Base-by-base conservation (phyloP, 2,888 invertebrate species). In the Sinotaia quadrata region DNA sequence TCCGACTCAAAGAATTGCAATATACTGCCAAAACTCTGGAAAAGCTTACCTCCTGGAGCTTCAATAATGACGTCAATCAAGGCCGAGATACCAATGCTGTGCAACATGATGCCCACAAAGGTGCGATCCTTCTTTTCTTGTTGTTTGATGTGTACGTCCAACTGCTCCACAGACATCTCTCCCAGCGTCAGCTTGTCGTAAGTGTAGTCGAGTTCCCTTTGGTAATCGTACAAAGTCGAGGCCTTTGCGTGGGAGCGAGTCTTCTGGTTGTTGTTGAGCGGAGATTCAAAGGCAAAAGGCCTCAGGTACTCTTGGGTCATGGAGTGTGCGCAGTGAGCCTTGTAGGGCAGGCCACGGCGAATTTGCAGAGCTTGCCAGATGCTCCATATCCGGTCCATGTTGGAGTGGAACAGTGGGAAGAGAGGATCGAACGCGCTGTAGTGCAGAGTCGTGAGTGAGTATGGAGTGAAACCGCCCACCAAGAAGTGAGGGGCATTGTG, bases 251-350 rank as follows among this genome's bases (percentile, higher is more conserved):
- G 68, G 21, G 8, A 10, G 41, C 52, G 56, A 2, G 74, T 77
- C 54, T 69, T 73, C 24, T 63, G 54, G 60, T 77, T 68, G 61
- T 72, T 70, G 69, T 77, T 75, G 41, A 67, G 66, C 1, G 75
- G 75, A 72, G 59, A 57, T 33, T 57, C 37, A 51, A 77, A 74
- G 7, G 69, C 69, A 57, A 77, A 75, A 21, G 77, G 76, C 44
- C 73, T 74, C 60, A 77, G 31, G 2, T 71, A 61, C 10, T 59
- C n/a, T 18, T 62, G 36, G 10, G 62, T 62, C 29, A 72, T 51
- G 3, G 72, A 73, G 44, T 47, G 62, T 8, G 75, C 77, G 27
- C 77, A 77, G 67, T 77, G 71, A 18, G 74, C 74, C 61, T 69
- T 71, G 67, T 68, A 68, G n/a, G 68, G 68, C n/a, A 62, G 61